These are phyloP conservation scores for Nipponacmea schrenckii DNA, from an alignment of 2,888 invertebrate genomes.

Conservation along the genomic window DNA sequence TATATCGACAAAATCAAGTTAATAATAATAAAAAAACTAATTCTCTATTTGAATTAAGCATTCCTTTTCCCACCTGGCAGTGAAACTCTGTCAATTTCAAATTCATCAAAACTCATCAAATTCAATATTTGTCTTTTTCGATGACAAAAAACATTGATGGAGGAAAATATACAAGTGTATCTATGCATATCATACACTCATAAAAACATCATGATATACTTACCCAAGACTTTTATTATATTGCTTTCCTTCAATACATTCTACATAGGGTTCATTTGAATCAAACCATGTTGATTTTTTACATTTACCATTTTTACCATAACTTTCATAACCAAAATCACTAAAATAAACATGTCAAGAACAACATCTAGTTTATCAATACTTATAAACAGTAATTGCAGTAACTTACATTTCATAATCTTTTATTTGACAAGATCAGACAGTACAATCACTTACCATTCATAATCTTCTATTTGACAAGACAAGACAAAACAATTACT, in stretches of 20 bases:
- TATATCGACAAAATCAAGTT: no score
- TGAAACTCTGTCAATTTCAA: no score
- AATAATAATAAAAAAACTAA: no score
- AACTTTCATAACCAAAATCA: constrained; percentile 56
- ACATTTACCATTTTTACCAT: constrained; percentile 31
- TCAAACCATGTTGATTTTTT: constrained; percentile 38
- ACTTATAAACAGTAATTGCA: not conserved
- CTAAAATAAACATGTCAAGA: constrained; percentile 47
- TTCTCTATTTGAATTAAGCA: no score
- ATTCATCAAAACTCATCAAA: no score
- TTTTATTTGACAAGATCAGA: constrained; percentile 11
- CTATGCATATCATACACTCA: no score
- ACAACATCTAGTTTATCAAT: not conserved
- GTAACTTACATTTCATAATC: constrained; percentile 60
- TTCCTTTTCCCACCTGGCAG: no score
- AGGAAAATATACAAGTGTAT: no score
- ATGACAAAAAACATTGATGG: no score
- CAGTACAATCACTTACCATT: no score
- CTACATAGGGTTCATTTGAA: constrained; percentile 25
- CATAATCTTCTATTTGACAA: no score
- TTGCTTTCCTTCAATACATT: constrained; percentile 41
- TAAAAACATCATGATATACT: not conserved
- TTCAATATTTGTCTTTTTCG: no score
- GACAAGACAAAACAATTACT: constrained; percentile 2
- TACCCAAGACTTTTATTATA: constrained; percentile 43